A percentile compares a stretch with the other conserved stretches of the same genome.
These are phyloP conservation scores for Benitochromis conjunctus DNA, from an alignment of 2,113 vertebrate genomes.

Conservation along the genomic window DNA sequence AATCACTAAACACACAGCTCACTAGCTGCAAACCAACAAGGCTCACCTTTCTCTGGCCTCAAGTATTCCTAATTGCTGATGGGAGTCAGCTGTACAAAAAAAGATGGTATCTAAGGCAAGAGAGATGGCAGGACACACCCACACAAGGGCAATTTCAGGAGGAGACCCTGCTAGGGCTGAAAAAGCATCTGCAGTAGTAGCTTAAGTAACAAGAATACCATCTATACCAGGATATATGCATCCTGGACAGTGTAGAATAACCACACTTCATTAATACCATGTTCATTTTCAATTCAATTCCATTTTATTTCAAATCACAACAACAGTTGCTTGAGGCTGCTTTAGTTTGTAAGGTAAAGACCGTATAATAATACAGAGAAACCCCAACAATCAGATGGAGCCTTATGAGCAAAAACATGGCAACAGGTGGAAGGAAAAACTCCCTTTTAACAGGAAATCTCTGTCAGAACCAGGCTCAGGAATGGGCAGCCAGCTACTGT, in stretches of 20 bases:
- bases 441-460: not conserved
- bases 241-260: not conserved
- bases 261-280: not conserved
- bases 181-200: not conserved
- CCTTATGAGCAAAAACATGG: not conserved
- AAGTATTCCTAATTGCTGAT: too few species aligned
- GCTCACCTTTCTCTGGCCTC: too few species aligned
- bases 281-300: not conserved
- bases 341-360: not conserved
- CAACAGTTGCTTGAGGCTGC: fast-evolving
- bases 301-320: not conserved
- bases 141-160: too few species aligned
- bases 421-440: not conserved
- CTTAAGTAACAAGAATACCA: not conserved
- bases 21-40: too few species aligned
- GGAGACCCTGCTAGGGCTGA: too few species aligned
- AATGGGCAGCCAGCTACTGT: not conserved
- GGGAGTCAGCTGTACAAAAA: too few species aligned
- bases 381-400: not conserved
- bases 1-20: too few species aligned
- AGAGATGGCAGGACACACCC: too few species aligned
- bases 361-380: not conserved
- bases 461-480: not conserved
- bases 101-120: too few species aligned
- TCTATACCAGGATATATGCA: not conserved